Evolutionary conservation across 1,140 invertebrate species (phyloP), one percentile per base, ranked within the genome.

Genomic region (Microplitis mediator): DNA sequence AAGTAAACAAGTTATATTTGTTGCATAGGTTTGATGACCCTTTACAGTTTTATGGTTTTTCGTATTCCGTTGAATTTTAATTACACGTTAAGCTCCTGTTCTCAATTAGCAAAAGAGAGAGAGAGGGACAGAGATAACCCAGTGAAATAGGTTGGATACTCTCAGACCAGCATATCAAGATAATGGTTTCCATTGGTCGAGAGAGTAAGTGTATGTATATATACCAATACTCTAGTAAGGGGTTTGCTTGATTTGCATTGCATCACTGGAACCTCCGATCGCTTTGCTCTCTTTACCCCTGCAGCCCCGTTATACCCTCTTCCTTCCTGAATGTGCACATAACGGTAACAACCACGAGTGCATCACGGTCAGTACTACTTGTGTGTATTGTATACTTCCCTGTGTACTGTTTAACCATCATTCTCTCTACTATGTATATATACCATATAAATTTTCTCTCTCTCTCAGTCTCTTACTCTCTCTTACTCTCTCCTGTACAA

Each of bases 171-270:
- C 51, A 66, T 51, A 72, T 72, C 70, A 72, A 72, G 70, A 72
- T 72, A 72, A 72, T 72, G 51, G 63, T 60, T 65, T 72, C 63
- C 70, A 72, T 80, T 75, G 79, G 76, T 61, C 76, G 78, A 78
- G 77, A 35, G 51, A 31, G 65, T 71, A 51, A 14, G 31, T 75
- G 76, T 77, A 77, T 76, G 76, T 71, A 73, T 73, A 76, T 79
- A 67, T 50, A 16, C 32, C 36, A 61, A 23, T 58, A 50, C 39
- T 76, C 75, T 61, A 72, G 78, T 79, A 79, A 79, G 78, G 76
- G 78, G 75, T 80, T 80, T 77, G 77, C 77, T 80, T 80, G 79
- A 80, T 80, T 80, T 80, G 78, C 77, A 80, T 79, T 77, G 78
- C 78, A 80, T 79, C 78, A 78, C 71, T 71, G 69, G 50, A 63